Percentiles rank a stretch among this genome's conserved stretches.
Conservation (phyloP, 2,113 vertebrate genomes). For the Apus apus region DNA sequence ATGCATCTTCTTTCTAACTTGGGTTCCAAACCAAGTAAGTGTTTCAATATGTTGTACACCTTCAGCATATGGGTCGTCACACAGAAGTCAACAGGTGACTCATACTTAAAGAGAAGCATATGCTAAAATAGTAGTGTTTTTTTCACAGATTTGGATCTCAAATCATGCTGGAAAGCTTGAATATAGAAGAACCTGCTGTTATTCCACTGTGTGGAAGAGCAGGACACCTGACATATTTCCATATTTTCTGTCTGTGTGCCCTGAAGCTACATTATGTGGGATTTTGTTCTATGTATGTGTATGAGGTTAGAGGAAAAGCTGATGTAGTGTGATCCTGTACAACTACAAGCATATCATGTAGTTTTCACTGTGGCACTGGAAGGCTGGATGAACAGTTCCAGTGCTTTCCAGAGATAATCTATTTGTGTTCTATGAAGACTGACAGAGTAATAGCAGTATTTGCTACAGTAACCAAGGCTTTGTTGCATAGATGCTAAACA, state of each 20-base stretch:
- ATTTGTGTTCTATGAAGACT: background rate
- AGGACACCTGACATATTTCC: background rate
- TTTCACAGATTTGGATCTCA: background rate
- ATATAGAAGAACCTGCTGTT: background rate
- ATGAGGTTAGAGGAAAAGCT: background rate
- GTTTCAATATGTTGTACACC: background rate
- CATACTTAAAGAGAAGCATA: conserved; percentile 1
- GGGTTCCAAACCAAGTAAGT: background rate
- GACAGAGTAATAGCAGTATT: background rate
- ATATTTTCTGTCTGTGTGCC: background rate
- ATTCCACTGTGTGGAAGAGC: background rate
- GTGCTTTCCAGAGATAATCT: background rate
- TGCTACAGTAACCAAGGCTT: background rate
- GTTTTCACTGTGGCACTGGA: background rate
- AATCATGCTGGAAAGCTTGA: background rate
- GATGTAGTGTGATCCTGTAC: background rate
- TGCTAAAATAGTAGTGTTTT: background rate
- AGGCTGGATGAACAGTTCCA: background rate
- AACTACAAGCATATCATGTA: background rate
- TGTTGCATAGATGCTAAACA: background rate
- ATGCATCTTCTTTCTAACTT: background rate
- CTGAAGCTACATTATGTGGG: background rate
- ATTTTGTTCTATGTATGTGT: background rate
- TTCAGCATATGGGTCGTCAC: conserved; percentile 3
- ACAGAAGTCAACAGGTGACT: conserved; percentile 46